Evolutionary conservation across 2,113 vertebrate species (phyloP), one percentile per base, ranked within the genome.

Genomic region (Lepidothrix coronata): DNA sequence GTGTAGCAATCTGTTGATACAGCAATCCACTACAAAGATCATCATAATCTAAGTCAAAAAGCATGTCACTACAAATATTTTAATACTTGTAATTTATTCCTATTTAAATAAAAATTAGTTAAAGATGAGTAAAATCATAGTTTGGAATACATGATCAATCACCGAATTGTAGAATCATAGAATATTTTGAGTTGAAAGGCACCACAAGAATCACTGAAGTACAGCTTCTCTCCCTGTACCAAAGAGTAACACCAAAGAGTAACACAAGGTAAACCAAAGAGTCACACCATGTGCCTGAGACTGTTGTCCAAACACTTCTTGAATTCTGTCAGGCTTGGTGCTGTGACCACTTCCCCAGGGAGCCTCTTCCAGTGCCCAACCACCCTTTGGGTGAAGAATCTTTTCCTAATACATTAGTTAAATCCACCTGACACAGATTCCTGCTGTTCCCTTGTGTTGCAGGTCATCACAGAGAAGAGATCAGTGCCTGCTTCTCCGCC

Each of bases 211-310:
- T 59, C 8, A 52, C 3, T 9, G 30, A 44, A 74, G 51, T 54
- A 7, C 16, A 25, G 28, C 33, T 46, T 51, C 39, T 39, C 16
- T 28, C 28, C 12, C 12, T 21, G 19, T 20, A 18, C 27, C 21
- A 37, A 44, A 8, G 22, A n/a, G 5, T 20, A 19, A 12, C 23
- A 67, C 23, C 28, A 1, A n/a, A n/a, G n/a, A n/a, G n/a, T n/a
- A n/a, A n/a, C n/a, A n/a, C 28, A 75, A 5, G 5, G 14, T 7
- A 28, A 28, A 28, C 27, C 21, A 37, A 44, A 8, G 22, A n/a
- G 5, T 20, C 23, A 12, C 23, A 67, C 23, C 28, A 1, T 5
- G 8, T 21, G 3, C 15, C 33, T 0, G 0, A 81, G 4, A 27
- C 18, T 7, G 23, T 23, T 33, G 8, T 44, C 12, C 14, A 31